These are phyloP conservation scores for Steromphala cineraria DNA, from an alignment of 2,888 invertebrate genomes.

Conservation along the genomic window DNA sequence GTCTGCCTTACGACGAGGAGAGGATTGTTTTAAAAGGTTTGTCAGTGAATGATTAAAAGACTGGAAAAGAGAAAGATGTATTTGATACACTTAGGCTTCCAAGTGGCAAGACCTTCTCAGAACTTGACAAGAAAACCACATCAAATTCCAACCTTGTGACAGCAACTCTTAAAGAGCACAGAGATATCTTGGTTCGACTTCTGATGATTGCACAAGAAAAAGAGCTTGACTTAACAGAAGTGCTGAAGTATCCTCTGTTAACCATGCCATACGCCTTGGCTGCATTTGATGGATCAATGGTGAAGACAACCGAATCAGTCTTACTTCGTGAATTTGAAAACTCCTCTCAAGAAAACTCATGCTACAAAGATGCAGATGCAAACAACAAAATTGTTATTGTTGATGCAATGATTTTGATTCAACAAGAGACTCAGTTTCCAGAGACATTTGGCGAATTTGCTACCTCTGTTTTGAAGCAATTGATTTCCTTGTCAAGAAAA, in stretches of 20 bases:
- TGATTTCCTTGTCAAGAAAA: neutral
- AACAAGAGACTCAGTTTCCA: conserved; percentile 4
- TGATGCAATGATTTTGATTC: conserved; percentile 16
- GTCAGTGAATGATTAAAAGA: neutral
- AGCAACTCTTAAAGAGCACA: neutral
- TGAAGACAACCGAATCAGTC: neutral
- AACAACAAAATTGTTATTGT: neutral
- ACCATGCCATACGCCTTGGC: conserved; percentile 4
- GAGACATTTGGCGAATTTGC: conserved; percentile 15
- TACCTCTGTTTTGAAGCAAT: neutral
- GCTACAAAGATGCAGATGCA: neutral
- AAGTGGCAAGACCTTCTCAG: neutral
- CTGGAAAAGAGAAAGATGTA: neutral
- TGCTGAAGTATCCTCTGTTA: neutral
- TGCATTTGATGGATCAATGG: neutral
- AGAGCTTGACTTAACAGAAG: conserved; percentile 13
- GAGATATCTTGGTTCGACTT: neutral
- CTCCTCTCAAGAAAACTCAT: neutral
- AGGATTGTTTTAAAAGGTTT: neutral
- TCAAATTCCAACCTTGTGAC: neutral
- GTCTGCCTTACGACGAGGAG: neutral
- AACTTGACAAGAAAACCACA: neutral
- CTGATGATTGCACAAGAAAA: conserved; percentile 9
- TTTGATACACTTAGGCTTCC: neutral
- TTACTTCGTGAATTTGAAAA: neutral